Evolutionary conservation across 1,140 invertebrate genomes (phyloP).

Genomic region (Trachelipus rathkii): DNA sequence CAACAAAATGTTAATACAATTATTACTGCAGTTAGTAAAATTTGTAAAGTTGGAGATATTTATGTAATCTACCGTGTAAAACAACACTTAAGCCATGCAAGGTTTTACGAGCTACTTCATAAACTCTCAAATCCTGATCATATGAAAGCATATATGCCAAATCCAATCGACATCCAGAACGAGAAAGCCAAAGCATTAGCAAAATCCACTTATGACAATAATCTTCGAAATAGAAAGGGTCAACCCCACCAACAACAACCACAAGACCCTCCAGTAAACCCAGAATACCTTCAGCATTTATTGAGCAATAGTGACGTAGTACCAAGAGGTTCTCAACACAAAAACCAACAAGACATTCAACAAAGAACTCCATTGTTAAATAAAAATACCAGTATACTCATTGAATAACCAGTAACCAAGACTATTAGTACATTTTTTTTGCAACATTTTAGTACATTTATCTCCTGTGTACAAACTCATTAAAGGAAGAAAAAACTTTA

Average conservation of each 20-base stretch:
- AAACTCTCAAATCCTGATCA: background rate
- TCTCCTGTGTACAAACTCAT: no score
- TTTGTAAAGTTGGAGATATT: conserved; percentile 18
- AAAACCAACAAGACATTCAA: conserved; percentile 14
- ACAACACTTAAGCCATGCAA: conserved; percentile 22
- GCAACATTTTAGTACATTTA: no score
- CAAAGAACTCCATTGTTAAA: conserved; percentile 30
- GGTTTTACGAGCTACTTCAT: conserved; percentile 16
- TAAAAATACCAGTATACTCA: conserved; percentile 36
- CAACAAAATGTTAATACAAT: background rate
- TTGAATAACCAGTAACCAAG: conserved; percentile 15
- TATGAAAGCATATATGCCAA: background rate
- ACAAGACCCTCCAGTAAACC: conserved; percentile 35
- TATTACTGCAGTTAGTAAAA: conserved; percentile 17
- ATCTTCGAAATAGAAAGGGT: conserved; percentile 26
- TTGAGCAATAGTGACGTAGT: conserved; percentile 30
- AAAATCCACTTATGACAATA: background rate
- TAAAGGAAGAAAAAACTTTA: no score
- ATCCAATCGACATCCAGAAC: background rate
- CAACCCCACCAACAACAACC: conserved; percentile 24
- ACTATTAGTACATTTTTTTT: background rate
- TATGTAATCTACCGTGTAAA: conserved; percentile 26
- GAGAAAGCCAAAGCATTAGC: background rate
- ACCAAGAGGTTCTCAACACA: conserved; percentile 20
- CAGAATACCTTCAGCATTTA: conserved; percentile 29